Base-by-base conservation (phyloP, 2,113 vertebrate genomes). In the Brachyhypopomus gauderio region DNA sequence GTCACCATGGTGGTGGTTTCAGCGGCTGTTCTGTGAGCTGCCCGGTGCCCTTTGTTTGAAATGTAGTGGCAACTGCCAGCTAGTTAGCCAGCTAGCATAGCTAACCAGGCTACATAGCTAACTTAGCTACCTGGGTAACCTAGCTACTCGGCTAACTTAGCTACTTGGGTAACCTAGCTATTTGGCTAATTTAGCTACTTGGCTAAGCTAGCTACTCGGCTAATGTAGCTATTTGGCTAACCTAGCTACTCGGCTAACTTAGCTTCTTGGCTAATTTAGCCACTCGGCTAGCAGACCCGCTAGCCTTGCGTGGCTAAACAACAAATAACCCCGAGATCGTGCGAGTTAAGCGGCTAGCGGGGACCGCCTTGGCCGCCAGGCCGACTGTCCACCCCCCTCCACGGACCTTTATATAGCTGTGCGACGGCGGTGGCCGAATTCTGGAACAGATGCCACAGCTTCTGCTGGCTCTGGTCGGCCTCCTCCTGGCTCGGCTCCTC, bases 331-430 rank as follows among this genome's bases (percentile, higher is more conserved):
- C 30, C 30, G 30, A 30, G 12, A 52, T 14, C 45, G 12, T 52
- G 8, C 45, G 3, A 11, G 45, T 52, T 52, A 14, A 0, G 14
- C 12, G 12, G 12, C 45, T 8, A 52, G 3, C 11, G 45, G 45
- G 2, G 9, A 14, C 14, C 12, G 12, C 45, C 12, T 52, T 3
- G 14, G 45, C 12, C 1, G 11, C 59, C 22, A 45, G 7, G 58
- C 0, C n/a, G 58, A 34, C 74, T 34, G 6, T 17, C 38, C 20
- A 16, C 12, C 36, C 20, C n/a, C 12, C 36, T 23, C 8, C 5
- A n/a, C 87, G 72, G 78, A 98, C 96, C 97, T 96, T 98, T 98
- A 90, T 98, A 98, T 80, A 98, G 95, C 93, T 98, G 97, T 22
- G 97, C 97, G 84, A 98, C 97, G 22, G 97, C 96, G 5, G 97